Percentiles rank a stretch among this genome's conserved stretches.
phyloP scores from a whole-genome alignment of 2,113 vertebrate genomes.

The Typhlomys cinereus region DNA sequence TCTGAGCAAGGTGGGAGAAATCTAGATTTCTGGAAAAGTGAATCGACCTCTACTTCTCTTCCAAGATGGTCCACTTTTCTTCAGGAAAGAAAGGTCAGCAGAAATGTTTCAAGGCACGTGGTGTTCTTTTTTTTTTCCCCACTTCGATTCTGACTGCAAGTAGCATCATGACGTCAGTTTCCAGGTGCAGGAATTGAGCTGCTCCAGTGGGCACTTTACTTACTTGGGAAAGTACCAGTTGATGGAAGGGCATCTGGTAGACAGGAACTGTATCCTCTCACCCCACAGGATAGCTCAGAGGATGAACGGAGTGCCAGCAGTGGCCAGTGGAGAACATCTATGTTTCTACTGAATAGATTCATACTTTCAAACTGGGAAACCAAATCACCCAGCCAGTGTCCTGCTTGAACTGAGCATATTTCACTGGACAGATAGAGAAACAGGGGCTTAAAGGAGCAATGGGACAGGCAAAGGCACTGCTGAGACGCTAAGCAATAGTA shows the following conservation, averaged over 20 bases:
- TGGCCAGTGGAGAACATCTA: background rate
- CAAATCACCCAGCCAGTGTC: background rate
- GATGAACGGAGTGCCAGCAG: accelerated
- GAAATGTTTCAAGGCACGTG: background rate
- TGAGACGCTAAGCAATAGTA: background rate
- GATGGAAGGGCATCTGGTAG: background rate
- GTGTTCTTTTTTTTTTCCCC: slow-evolving; percentile 8
- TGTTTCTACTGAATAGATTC: background rate
- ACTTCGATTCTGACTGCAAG: background rate
- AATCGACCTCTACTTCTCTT: background rate
- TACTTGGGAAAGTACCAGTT: slow-evolving; percentile 32
- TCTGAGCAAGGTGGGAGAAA: background rate
- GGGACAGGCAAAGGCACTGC: background rate
- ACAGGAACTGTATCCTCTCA: too few relatives aligned
- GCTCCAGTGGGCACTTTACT: background rate
- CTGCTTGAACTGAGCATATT: background rate
- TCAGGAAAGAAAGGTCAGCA: slow-evolving; percentile 22
- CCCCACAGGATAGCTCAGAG: too few relatives aligned
- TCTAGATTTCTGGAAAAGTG: background rate
- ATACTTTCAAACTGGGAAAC: background rate
- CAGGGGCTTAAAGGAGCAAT: background rate
- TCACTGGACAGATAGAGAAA: background rate
- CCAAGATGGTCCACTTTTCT: background rate
- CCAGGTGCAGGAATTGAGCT: slow-evolving; percentile 22
- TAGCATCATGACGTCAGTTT: slow-evolving; percentile 24